These are phyloP conservation scores for Oscarella lobularis DNA, from an alignment of 37 sponge, comb jelly and placozoan species.

Conservation along the genomic window DNA sequence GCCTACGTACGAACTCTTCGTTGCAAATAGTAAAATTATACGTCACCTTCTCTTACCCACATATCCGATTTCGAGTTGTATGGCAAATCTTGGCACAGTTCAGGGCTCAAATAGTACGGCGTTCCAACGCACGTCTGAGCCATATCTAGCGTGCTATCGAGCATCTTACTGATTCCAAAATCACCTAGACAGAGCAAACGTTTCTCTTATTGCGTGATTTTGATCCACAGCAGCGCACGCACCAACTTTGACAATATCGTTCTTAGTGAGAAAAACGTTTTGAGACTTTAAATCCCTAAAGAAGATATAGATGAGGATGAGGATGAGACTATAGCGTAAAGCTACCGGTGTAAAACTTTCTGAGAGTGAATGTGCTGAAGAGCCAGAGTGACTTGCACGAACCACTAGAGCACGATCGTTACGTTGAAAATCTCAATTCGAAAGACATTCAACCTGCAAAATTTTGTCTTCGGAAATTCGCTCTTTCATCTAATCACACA, in stretches of 20 bases:
- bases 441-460: background rate
- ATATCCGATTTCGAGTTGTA: slow-evolving; percentile 41
- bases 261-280: slow-evolving; percentile 25
- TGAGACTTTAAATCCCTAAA: slow-evolving; percentile 26
- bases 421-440: no score
- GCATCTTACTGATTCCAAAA: slow-evolving; percentile 81
- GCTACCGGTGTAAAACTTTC: slow-evolving; percentile 31
- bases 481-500: background rate
- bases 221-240: background rate
- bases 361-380: slow-evolving; percentile 84
- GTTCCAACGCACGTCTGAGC: slow-evolving; percentile 95
- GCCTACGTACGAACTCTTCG: no score
- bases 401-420: slow-evolving; percentile 29
- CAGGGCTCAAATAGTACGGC: slow-evolving; percentile 96
- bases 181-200: slow-evolving; percentile 78
- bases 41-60: background rate
- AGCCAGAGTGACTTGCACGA: slow-evolving; percentile 85
- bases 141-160: slow-evolving; percentile 77
- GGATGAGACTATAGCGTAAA: background rate
- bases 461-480: background rate
- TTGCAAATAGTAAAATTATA: background rate
- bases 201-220: no score
- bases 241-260: slow-evolving; percentile 29
- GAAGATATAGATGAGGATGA: background rate
- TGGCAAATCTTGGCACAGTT: slow-evolving; percentile 89